Conservation (phyloP, 2,113 vertebrate genomes). For the Nettapus auritus region DNA sequence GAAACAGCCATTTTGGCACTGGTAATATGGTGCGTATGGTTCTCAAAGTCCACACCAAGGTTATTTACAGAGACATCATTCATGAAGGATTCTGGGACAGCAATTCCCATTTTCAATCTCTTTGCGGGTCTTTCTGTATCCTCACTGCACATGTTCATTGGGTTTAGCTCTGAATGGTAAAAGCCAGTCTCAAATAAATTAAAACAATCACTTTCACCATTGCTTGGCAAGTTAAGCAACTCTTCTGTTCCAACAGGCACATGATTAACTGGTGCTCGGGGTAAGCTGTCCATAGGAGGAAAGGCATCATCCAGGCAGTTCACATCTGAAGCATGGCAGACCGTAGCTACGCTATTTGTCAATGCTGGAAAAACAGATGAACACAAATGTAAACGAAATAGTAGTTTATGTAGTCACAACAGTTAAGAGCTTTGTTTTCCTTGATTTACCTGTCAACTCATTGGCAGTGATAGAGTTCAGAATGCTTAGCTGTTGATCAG, state of each 20-base stretch:
- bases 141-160: conserved; percentile 86
- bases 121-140: conserved; percentile 92
- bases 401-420: neutral
- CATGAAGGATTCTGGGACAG: conserved; percentile 89
- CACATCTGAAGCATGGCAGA: conserved; percentile 86
- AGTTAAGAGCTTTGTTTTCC: neutral
- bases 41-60: conserved; percentile 92
- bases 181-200: conserved; percentile 97
- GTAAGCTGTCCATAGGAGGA: conserved; percentile 86
- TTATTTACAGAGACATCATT: conserved; percentile 92
- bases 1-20: conserved; percentile 98
- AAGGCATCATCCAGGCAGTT: conserved; percentile 91
- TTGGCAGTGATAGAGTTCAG: conserved; percentile 95
- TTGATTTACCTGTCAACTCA: conserved; percentile 90
- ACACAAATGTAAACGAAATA: neutral
- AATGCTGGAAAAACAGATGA: conserved; percentile 79
- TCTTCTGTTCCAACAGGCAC: conserved; percentile 88
- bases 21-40: conserved; percentile 90
- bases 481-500: conserved; percentile 92
- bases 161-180: conserved; percentile 92
- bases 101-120: conserved; percentile 93
- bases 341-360: conserved; percentile 90
- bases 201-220: conserved; percentile 92
- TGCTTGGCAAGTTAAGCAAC: conserved; percentile 86
- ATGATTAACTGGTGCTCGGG: conserved; percentile 88